A percentile compares a stretch with the other conserved stretches of the same genome.
These are phyloP conservation scores for Melinaea marsaeus DNA, from an alignment of 2,888 invertebrate genomes.

Conservation along the genomic window DNA sequence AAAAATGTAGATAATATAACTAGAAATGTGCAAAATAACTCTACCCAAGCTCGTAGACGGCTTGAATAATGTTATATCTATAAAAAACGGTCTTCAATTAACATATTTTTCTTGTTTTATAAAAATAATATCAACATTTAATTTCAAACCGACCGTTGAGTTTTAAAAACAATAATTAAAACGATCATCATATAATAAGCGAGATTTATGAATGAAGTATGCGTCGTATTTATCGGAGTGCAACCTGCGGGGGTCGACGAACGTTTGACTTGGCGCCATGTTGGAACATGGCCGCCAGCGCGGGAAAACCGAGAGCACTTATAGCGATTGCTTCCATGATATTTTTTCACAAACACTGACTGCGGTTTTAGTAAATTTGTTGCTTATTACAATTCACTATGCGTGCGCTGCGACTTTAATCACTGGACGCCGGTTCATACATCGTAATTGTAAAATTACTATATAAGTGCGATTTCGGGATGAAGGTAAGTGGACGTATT, in stretches of 20 bases:
- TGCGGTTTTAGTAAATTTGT: constrained; percentile 40
- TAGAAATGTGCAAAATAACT: background rate
- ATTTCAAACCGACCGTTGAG: constrained; percentile 14
- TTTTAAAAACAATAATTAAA: constrained; percentile 26
- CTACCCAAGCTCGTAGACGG: constrained; percentile 1
- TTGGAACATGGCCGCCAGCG: constrained; percentile 48
- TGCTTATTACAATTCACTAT: constrained; percentile 36
- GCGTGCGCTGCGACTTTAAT: constrained; percentile 25
- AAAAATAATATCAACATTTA: constrained; percentile 14
- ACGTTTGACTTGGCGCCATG: constrained; percentile 36
- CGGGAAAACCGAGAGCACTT: constrained; percentile 63
- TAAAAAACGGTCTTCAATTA: constrained; percentile 14
- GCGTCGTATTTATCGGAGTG: constrained; percentile 31
- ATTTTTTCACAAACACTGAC: constrained; percentile 42
- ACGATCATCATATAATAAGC: constrained; percentile 19
- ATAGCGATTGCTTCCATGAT: constrained; percentile 58
- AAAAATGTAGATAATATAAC: background rate
- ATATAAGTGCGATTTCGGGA: constrained; percentile 16
- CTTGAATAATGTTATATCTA: constrained; percentile 3
- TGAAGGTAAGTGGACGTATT: constrained; percentile 12
- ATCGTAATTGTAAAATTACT: constrained; percentile 22
- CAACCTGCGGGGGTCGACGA: constrained; percentile 36
- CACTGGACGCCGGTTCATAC: constrained; percentile 18
- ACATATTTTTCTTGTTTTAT: constrained; percentile 13
- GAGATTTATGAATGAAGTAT: constrained; percentile 38